Conservation (phyloP, 2,888 invertebrate species). For the Flexamia atlantica region DNA sequence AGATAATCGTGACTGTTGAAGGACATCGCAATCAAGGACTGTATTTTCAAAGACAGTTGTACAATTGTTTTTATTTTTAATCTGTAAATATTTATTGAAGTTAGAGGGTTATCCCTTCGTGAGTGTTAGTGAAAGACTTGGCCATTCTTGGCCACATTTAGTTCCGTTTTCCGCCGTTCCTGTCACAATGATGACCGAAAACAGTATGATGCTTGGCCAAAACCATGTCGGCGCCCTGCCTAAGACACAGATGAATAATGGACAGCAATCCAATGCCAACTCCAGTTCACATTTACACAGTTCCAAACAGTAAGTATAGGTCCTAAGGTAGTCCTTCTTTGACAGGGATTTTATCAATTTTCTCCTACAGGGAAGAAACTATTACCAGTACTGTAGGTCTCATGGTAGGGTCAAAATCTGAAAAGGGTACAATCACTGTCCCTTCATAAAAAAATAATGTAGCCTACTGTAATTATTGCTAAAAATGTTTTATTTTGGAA, state of each 20-base stretch:
- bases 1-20: slow-evolving; percentile 12
- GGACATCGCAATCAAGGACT: slow-evolving; percentile 31
- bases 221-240: slow-evolving; percentile 45
- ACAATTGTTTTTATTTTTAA: slow-evolving; percentile 52
- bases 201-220: slow-evolving; percentile 40
- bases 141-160: slow-evolving; percentile 20
- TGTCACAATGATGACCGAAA: slow-evolving; percentile 35
- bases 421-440: too few relatives aligned
- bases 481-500: too few relatives aligned
- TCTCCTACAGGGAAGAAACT: too few relatives aligned
- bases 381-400: too few relatives aligned
- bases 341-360: too few relatives aligned
- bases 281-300: neutral
- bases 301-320: slow-evolving; percentile 37
- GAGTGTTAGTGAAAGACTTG: slow-evolving; percentile 53
- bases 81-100: slow-evolving; percentile 50
- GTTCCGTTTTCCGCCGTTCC: neutral
- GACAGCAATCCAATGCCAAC: slow-evolving; percentile 28
- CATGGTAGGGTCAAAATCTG: too few relatives aligned
- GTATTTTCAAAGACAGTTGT: slow-evolving; percentile 30
- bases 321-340: too few relatives aligned
- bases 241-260: slow-evolving; percentile 48
- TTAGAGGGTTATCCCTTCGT: slow-evolving; percentile 30
- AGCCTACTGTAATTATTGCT: too few relatives aligned
- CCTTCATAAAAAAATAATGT: too few relatives aligned